These are phyloP conservation scores for Lasiurus cinereus DNA, from an alignment of 2,113 vertebrate species.

Conservation along the genomic window DNA sequence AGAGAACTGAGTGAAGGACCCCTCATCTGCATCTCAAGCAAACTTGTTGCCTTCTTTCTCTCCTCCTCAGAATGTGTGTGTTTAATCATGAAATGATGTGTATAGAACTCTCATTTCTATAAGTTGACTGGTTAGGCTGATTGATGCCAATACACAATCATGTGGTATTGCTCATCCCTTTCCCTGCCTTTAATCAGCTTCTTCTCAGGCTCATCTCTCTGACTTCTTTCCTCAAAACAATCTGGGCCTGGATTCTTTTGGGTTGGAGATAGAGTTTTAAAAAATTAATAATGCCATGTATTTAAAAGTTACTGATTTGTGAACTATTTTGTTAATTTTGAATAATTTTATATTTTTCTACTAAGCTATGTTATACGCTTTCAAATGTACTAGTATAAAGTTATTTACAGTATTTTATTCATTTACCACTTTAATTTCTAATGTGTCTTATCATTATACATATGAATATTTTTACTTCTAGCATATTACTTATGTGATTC, in stretches of 20 bases:
- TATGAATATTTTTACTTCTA: constrained; percentile 34
- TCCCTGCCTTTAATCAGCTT: background rate
- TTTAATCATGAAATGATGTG: background rate
- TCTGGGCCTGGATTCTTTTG: background rate
- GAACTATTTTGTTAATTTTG: constrained; percentile 24
- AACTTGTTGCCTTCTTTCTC: background rate
- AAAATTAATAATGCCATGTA: background rate
- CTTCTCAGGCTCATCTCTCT: background rate
- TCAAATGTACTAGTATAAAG: background rate
- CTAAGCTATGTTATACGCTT: background rate
- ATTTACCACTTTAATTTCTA: constrained; percentile 4
- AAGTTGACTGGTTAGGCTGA: background rate
- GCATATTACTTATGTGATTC: background rate
- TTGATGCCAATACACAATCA: background rate
- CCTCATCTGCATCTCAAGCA: background rate
- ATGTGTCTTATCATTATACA: background rate
- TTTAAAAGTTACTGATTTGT: constrained; percentile 21
- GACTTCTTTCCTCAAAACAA: background rate
- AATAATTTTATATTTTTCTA: constrained; percentile 29
- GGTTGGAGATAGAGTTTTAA: background rate
- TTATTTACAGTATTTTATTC: background rate
- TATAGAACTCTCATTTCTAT: background rate
- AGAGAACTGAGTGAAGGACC: background rate
- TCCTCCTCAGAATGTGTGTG: background rate
- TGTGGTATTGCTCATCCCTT: background rate